Percentiles rank a stretch among this genome's conserved stretches.
Evolutionary conservation across 2,797 vertebrate species (phyloP).

Genomic region (Numenius phaeopus): DNA sequence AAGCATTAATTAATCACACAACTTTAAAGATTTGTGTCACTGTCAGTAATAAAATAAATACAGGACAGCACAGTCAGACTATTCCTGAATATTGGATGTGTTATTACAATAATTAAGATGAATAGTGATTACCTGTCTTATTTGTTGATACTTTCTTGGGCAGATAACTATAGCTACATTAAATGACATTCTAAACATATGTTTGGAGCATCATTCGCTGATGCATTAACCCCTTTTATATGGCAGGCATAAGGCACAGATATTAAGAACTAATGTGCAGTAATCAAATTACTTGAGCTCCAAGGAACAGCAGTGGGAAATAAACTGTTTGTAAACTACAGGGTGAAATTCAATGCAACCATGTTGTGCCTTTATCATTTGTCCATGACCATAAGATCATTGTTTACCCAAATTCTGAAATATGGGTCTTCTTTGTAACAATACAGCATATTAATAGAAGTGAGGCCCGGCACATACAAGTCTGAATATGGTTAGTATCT

Average conservation of each 20-base stretch:
- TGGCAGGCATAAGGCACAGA: background rate
- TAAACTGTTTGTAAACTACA: background rate
- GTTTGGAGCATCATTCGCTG: background rate
- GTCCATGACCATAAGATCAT: background rate
- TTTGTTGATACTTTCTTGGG: slow-evolving; percentile 62
- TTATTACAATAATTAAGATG: slow-evolving; percentile 79
- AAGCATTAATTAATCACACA: slow-evolving; percentile 76
- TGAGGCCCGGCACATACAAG: background rate
- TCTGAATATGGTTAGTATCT: background rate
- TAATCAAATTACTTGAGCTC: background rate
- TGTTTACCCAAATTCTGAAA: background rate
- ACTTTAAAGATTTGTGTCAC: slow-evolving; percentile 70
- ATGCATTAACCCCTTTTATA: background rate
- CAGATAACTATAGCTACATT: slow-evolving; percentile 48
- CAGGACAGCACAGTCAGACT: slow-evolving; percentile 44
- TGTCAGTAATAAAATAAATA: slow-evolving; percentile 73
- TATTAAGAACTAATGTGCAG: background rate
- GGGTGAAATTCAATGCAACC: background rate
- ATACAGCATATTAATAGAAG: background rate
- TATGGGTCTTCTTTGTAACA: background rate
- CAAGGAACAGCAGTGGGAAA: background rate
- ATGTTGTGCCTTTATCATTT: background rate
- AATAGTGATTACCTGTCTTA: slow-evolving; percentile 74
- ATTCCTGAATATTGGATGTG: slow-evolving; percentile 64
- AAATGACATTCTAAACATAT: slow-evolving; percentile 68